These are phyloP conservation scores for Varanus salvator DNA, from an alignment of 2,113 vertebrate species.

Conservation along the genomic window DNA sequence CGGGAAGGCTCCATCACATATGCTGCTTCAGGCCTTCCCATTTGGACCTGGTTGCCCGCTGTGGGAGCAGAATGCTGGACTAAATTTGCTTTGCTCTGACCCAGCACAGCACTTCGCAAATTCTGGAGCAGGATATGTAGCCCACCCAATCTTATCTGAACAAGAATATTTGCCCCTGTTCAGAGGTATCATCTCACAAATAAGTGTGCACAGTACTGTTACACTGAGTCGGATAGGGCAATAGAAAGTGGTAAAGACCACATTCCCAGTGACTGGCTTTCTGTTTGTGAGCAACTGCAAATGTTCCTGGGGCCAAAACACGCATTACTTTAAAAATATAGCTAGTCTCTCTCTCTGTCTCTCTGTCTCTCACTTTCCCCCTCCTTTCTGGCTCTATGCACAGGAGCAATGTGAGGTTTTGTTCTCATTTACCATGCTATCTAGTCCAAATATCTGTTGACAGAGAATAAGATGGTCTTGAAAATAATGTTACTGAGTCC, in stretches of 20 bases:
- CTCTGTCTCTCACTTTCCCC: too few relatives aligned
- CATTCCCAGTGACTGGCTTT: neutral
- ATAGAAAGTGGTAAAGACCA: neutral
- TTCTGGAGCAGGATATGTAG: too few relatives aligned
- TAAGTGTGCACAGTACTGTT: neutral
- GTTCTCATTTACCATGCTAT: neutral
- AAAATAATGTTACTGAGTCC: neutral
- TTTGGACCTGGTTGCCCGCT: neutral
- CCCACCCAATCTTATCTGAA: neutral
- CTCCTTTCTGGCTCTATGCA: too few relatives aligned
- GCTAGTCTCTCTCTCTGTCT: too few relatives aligned
- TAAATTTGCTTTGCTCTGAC: neutral
- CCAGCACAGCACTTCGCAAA: neutral
- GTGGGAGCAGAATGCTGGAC: too few relatives aligned
- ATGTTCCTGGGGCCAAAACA: too few relatives aligned
- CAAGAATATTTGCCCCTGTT: neutral
- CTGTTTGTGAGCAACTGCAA: neutral
- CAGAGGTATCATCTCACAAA: too few relatives aligned
- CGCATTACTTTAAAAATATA: too few relatives aligned
- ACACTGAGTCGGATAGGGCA: neutral
- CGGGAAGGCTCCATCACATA: neutral
- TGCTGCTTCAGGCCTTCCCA: neutral
- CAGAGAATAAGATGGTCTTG: neutral
- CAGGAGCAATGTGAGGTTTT: too few relatives aligned
- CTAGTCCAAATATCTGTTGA: neutral